A percentile compares a stretch with the other conserved stretches of the same genome.
phyloP scores from a whole-genome alignment of 2,113 vertebrate genomes.

The Holacanthus passer region DNA sequence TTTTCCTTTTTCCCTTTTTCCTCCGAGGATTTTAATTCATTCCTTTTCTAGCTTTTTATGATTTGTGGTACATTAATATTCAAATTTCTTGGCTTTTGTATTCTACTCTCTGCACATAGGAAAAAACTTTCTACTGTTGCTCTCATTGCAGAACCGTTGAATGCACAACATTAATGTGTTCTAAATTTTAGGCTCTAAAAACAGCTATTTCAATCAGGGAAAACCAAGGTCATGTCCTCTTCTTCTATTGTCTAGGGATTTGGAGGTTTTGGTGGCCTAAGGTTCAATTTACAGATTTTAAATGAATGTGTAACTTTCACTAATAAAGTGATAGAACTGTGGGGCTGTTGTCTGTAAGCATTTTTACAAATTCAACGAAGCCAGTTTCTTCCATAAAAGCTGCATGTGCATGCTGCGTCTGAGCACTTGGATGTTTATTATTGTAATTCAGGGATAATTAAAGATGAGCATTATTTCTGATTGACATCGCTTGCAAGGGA shows the following conservation, averaged over 20 bases:
- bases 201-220: not conserved
- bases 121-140: not conserved
- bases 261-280: not conserved
- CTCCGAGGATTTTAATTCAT: not conserved
- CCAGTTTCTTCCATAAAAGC: not conserved
- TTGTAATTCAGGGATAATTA: not conserved
- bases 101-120: not conserved
- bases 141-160: not conserved
- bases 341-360: not conserved
- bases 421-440: not conserved
- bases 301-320: not conserved
- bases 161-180: not conserved
- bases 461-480: not conserved
- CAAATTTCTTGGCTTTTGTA: not conserved
- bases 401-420: not conserved
- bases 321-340: not conserved
- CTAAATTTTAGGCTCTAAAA: not conserved
- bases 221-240: not conserved
- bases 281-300: not conserved
- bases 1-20: too few relatives aligned
- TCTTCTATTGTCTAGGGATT: not conserved
- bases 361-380: constrained; percentile 5
- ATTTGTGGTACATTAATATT: constrained; percentile 20
- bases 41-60: not conserved
- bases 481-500: not conserved